These are phyloP conservation scores for Homarus gammarus DNA, from an alignment of 2,888 invertebrate genomes.

Conservation along the genomic window DNA sequence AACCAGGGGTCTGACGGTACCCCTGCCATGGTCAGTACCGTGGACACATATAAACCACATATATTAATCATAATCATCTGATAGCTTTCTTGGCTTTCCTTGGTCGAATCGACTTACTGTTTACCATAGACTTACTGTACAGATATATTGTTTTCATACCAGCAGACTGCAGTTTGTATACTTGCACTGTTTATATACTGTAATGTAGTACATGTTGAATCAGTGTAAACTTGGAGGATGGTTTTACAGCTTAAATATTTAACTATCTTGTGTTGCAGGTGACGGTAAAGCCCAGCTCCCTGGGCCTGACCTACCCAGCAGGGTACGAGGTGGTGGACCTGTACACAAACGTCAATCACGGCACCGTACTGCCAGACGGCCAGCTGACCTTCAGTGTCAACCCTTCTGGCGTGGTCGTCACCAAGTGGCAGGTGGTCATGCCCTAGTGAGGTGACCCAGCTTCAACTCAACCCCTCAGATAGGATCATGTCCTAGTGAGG, in stretches of 20 bases:
- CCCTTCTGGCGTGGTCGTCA: constrained; percentile 85
- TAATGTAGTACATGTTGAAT: too few species aligned
- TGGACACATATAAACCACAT: too few species aligned
- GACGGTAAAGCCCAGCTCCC: constrained; percentile 90
- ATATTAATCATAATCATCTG: too few species aligned
- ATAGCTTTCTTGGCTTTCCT: too few species aligned
- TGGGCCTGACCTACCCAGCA: constrained; percentile 88
- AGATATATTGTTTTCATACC: too few species aligned
- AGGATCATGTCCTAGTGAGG: neutral
- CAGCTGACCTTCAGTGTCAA: constrained; percentile 96
- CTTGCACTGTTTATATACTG: too few species aligned
- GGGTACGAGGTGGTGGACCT: constrained; percentile 94
- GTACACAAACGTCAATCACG: constrained; percentile 93
- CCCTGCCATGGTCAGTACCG: constrained; percentile 87
- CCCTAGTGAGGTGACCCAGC: neutral
- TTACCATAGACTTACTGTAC: too few species aligned
- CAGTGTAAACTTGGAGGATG: too few species aligned
- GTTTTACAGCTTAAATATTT: too few species aligned
- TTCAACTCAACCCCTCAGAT: neutral
- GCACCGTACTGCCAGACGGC: constrained; percentile 89
- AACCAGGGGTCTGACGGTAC: constrained; percentile 94
- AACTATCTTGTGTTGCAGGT: constrained; percentile 34
- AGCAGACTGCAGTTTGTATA: too few species aligned
- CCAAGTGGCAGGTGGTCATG: neutral
- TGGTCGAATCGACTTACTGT: too few species aligned